These are phyloP conservation scores for Nephrotoma flavescens DNA, from an alignment of 2,888 invertebrate genomes.

Conservation along the genomic window DNA sequence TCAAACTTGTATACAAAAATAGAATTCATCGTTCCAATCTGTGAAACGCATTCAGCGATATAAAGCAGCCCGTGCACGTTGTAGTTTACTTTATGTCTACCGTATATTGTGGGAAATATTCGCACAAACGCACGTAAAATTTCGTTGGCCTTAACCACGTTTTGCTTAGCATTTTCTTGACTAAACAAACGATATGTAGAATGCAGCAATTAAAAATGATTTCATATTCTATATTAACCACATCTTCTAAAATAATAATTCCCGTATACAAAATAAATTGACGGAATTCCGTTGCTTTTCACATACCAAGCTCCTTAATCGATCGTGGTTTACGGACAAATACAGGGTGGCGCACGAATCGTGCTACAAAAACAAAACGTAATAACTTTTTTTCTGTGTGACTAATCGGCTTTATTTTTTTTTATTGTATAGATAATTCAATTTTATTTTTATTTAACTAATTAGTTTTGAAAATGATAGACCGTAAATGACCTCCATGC, in stretches of 20 bases:
- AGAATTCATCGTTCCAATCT: no score
- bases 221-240: slow-evolving; percentile 2
- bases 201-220: no score
- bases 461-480: no score
- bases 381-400: no score
- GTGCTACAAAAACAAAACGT: no score
- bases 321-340: slow-evolving; percentile 11
- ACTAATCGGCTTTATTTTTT: no score
- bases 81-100: neutral
- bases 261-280: slow-evolving; percentile 12
- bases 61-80: neutral
- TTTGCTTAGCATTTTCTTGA: neutral
- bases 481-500: no score
- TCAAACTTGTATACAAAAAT: neutral
- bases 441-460: no score
- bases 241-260: slow-evolving; percentile 11
- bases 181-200: neutral
- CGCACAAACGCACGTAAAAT: neutral
- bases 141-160: neutral
- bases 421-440: no score
- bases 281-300: slow-evolving; percentile 11
- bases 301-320: slow-evolving; percentile 10
- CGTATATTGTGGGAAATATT: neutral
- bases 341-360: no score
- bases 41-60: no score